Evolutionary conservation across 2,113 vertebrate species (phyloP), one percentile per base, ranked within the genome.

Genomic region (Poecilia latipinna): DNA sequence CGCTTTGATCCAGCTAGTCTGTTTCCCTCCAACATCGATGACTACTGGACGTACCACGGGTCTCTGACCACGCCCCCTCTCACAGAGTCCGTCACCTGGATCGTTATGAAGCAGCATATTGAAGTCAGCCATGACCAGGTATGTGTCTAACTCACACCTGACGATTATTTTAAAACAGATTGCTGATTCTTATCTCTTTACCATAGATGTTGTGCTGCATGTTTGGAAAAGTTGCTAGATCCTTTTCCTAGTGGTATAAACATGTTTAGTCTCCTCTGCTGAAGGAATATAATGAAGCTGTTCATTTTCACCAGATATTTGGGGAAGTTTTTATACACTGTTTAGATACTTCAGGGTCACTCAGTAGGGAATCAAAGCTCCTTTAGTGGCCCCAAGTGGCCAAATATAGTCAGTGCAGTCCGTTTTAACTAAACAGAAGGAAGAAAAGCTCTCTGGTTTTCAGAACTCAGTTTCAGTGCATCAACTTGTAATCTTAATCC

Each of bases 111-210:
- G 90, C 93, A 96, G 82, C 95, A 96, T 0, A 94, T 99, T 24
- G 96, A 98, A 89, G 95, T 99, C 68, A 96, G 97, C 89, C 96
- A 96, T 24, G 94, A 97, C 80, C 98, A 99, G 97, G 97, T 99
- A 22, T n/a, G 24, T n/a, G 8, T n/a, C 22, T 57, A 8, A 57
- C 51, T 57, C 5, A n/a, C 8, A 4, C 12, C 7, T 65, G 63
- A 64, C 3, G 15, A 63, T 32, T 31, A 31, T 29, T 63, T 57
- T n/a, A 57, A 19, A 5, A 48, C 13, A 0, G 44, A 48, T 5
- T 15, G 13, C 17, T 48, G 5, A 48, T 17, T 48, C 5, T 17
- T 19, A 17, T 48, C 44, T 7, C 44, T 48, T 48, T 48, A 57
- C 8, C 24, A n/a, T n/a, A 24, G 2, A n/a, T 57, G 5, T 2